Evolutionary conservation across 2,113 vertebrate species (phyloP).

Genomic region (Piaya cayana): DNA sequence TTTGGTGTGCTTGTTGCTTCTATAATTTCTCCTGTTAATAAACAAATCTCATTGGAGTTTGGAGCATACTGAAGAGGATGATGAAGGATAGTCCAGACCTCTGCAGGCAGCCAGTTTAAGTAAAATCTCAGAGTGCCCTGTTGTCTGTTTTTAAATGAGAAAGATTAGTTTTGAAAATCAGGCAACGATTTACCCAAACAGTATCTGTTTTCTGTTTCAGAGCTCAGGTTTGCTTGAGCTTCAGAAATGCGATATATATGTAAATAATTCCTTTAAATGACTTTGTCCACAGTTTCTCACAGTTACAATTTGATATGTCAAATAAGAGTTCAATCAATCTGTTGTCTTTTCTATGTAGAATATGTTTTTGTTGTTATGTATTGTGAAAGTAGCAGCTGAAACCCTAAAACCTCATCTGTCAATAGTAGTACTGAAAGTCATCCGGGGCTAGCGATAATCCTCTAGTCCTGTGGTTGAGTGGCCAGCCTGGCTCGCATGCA

Average conservation of each 20-base stretch:
- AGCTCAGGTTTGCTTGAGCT: neutral
- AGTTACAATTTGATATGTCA: neutral
- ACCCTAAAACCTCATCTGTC: neutral
- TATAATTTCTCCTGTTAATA: neutral
- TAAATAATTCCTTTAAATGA: neutral
- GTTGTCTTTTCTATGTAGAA: neutral
- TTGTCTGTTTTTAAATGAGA: neutral
- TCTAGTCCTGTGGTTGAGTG: neutral
- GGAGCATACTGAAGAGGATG: neutral
- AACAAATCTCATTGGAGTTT: neutral
- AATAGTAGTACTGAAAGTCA: fast-evolving
- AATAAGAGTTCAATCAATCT: neutral
- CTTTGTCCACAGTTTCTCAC: neutral
- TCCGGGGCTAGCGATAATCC: neutral
- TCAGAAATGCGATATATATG: neutral
- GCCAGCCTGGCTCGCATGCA: neutral
- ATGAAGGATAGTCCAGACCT: neutral
- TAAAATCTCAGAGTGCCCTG: neutral
- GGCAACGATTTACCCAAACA: neutral
- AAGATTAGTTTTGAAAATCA: neutral
- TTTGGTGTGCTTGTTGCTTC: neutral
- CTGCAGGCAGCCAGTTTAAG: neutral
- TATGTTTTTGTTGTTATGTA: neutral
- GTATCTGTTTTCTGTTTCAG: neutral
- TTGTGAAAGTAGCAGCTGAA: neutral